These are phyloP conservation scores for Phytoseiulus persimilis DNA, from an alignment of 2,888 invertebrate species.

Conservation along the genomic window DNA sequence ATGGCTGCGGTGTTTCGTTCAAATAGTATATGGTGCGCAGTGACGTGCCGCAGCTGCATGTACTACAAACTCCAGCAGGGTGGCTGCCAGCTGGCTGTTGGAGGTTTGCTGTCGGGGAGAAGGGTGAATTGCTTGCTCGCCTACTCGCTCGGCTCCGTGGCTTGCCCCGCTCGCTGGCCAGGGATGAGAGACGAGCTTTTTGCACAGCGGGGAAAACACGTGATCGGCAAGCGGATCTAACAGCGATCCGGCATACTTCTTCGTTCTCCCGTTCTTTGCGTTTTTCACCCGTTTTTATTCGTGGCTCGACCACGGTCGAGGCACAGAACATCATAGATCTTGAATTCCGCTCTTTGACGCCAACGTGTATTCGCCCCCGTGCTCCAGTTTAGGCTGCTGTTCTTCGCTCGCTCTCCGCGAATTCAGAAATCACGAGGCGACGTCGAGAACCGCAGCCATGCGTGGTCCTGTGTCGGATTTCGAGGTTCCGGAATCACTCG, in stretches of 20 bases:
- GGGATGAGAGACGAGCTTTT: not conserved
- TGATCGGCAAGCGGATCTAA: not conserved
- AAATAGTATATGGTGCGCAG: not conserved
- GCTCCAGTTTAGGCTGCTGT: too few species aligned
- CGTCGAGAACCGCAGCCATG: too few species aligned
- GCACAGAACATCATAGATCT: not conserved
- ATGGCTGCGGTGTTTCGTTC: not conserved
- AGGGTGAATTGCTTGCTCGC: not conserved
- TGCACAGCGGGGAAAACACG: not conserved
- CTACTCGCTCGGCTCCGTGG: not conserved
- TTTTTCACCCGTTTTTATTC: not conserved
- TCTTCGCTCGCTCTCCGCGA: too few species aligned
- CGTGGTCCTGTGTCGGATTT: not conserved
- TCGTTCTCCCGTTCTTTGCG: not conserved
- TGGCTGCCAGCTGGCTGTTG: not conserved
- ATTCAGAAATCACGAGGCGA: too few species aligned
- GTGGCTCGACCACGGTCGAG: not conserved
- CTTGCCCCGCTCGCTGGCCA: not conserved
- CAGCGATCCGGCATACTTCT: not conserved
- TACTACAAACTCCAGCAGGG: not conserved
- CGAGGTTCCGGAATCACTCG: not conserved
- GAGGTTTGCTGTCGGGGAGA: not conserved
- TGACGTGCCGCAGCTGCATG: not conserved
- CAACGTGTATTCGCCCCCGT: too few species aligned
- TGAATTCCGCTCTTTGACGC: too few species aligned